Base-by-base conservation (phyloP, 1,140 invertebrate species). In the Fopius arisanus region DNA sequence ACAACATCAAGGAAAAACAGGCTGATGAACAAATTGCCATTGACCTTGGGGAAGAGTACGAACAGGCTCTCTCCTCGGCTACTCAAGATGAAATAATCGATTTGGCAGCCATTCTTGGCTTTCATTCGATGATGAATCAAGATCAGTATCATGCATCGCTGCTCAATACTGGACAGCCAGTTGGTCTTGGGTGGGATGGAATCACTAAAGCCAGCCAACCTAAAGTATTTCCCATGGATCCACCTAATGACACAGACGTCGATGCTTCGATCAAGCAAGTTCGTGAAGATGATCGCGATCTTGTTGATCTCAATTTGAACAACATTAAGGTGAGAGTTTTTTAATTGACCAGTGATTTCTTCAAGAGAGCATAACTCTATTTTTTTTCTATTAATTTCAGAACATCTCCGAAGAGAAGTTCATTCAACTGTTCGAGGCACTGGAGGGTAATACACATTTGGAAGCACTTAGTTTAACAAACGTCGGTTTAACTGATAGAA, bases 91-190 rank as follows among this genome's bases (percentile, higher is more conserved):
- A 99, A 91, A 95, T 99, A 77, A 99, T 99, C 79, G 98, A 99
- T 91, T 91, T 99, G 81, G 98, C 98, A 83, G 97, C 97, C 89
- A 98, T 99, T 88, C 91, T 99, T 75, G 98, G 98, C 80, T 98
- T 99, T 90, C 98, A 99, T 89, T 99, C 97, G 66, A 98, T 99
- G 96, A 96, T 99, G 93, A 99, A 99, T 89, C 98, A 99, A 91
- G 97, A 98, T 86, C 98, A 99, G 88, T 99, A 98, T 88, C 97
- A 99, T 88, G 97, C 97, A 67, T 98, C 97, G 43, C 87, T 97
- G 65, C 86, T 96, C 71, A 97, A 97, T 89, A 97, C 96, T 88
- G 95, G 94, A 19, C 95, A 96, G 85, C 94, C 94, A 0, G 90
- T 96, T 74, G 94, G 94, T 62, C 88, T 96, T 72, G 95, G 95